Conservation (phyloP, 2,113 vertebrate genomes). For the Maccullochella peelii region DNA sequence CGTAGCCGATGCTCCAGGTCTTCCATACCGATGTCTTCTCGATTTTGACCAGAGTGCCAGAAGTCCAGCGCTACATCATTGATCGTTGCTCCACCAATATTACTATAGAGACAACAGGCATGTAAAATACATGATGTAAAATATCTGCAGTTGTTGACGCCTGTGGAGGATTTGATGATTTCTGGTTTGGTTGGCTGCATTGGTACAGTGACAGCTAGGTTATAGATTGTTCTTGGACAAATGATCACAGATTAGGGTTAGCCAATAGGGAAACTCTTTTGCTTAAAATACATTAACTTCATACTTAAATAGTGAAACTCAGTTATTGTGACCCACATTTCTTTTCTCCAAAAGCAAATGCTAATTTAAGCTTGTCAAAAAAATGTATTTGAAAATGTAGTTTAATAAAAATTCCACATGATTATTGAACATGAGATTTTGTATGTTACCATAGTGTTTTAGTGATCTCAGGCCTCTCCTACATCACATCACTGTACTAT, state of each 20-base stretch:
- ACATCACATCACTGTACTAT: neutral
- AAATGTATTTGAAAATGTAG: neutral
- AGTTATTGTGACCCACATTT: neutral
- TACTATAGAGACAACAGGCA: conserved; percentile 81
- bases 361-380: neutral
- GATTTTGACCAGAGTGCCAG: conserved; percentile 88
- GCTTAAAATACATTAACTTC: neutral
- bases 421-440: neutral
- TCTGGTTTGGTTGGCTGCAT: neutral
- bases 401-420: neutral
- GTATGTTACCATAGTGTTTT: neutral
- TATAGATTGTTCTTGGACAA: neutral
- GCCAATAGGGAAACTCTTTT: neutral
- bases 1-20: conserved; percentile 88
- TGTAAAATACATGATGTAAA: neutral
- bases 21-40: conserved; percentile 92
- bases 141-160: neutral
- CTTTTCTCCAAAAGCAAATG: neutral
- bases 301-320: neutral
- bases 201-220: neutral
- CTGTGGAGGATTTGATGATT: neutral
- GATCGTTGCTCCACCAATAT: conserved; percentile 89
- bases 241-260: neutral
- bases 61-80: conserved; percentile 91
- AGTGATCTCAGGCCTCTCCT: neutral